Base-by-base conservation (phyloP, 2,797 vertebrate species). In the Smutsia temminckii region DNA sequence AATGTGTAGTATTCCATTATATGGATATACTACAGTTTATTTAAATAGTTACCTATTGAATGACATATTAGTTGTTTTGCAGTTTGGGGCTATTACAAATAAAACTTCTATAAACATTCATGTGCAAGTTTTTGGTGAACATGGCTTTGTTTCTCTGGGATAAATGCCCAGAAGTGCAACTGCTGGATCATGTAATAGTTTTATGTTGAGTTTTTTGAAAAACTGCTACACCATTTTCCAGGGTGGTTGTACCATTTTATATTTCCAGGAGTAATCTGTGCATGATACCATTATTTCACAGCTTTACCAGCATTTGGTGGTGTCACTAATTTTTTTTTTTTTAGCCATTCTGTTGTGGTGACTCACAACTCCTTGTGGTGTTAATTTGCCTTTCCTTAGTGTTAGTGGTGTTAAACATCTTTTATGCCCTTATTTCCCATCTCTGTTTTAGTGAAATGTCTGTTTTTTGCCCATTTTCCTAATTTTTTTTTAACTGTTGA, bases 361-460 rank as follows among this genome's bases (percentile, higher is more conserved):
- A 46, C 46, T 46, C 46, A 25, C 61, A 64, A 42, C 29, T 71
- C 32, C 7, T 59, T 66, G 29, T 78, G 32, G 6, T 91, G 84
- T 84, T 40, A 49, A 74, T 74, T 91, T 88, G 27, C 6, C 10
- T 95, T 94, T 96, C 69, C 69, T 64, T 88, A 87, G 32, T 94
- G 37, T 85, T 75, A 80, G 86, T 86, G 23, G 32, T 72, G 13
- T 83, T 95, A 72, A 78, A 66, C 46, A 69, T 72, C n/a, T 93
- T 93, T 74, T 64, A 17, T 95, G 55, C 49, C 9, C 8, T 68
- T 63, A 27, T 87, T 77, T 77, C 55, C 49, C n/a, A 13, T 64
- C 57, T 74, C 49, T 66, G 2, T 85, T 27, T 5, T 53, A 81
- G 57, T 85, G 79, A 80, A 68, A 75, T 81, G 27, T 46, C 37